Conservation (phyloP, 1,140 invertebrate genomes). For the Sycophila sp. region DNA sequence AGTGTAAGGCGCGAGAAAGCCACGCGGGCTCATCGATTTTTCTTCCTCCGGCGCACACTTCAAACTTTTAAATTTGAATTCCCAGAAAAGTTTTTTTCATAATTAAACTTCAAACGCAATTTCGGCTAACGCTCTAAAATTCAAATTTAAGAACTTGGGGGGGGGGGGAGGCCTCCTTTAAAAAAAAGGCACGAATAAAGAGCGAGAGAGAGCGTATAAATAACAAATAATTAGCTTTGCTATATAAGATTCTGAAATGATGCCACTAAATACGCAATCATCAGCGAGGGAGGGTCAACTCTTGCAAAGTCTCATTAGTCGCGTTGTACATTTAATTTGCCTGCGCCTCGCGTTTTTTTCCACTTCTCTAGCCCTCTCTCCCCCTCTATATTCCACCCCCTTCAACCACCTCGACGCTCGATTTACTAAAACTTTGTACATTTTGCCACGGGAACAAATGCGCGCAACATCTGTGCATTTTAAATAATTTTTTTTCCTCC, state of each 20-base stretch:
- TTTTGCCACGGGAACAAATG: neutral
- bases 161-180: too few species aligned
- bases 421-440: neutral
- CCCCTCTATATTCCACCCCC: neutral
- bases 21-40: neutral
- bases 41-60: neutral
- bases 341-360: neutral
- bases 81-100: neutral
- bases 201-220: neutral
- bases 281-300: constrained; percentile 9
- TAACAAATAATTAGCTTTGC: neutral
- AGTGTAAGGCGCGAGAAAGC: neutral
- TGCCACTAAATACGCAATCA: neutral
- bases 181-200: too few species aligned
- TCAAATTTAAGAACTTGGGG: constrained; percentile 23
- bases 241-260: constrained; percentile 19
- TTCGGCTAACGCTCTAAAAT: constrained; percentile 3
- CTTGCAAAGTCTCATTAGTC: constrained; percentile 8
- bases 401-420: neutral
- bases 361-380: neutral
- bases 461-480: constrained; percentile 5
- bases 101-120: constrained; percentile 8
- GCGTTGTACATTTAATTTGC: constrained; percentile 2
- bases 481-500: neutral
- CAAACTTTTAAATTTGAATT: constrained; percentile 22